phyloP scores from a whole-genome alignment of 2,888 invertebrate genomes.

The Hoplodrina ambigua region DNA sequence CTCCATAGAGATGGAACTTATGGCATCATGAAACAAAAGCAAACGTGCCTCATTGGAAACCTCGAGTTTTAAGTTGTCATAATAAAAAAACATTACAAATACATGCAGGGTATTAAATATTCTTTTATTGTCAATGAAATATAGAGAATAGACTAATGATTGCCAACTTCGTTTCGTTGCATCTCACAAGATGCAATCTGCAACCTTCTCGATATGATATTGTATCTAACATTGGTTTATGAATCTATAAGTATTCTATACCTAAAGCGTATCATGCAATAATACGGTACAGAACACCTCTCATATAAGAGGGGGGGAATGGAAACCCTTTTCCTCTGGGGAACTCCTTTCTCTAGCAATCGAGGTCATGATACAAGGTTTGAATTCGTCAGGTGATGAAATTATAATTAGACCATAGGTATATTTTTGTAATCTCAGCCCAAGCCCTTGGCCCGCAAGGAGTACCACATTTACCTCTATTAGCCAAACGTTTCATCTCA shows the following conservation, averaged over 20 bases:
- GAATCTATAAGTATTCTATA: background rate
- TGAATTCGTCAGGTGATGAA: background rate
- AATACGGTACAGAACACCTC: background rate
- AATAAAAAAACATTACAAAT: no score
- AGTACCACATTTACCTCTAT: constrained; percentile 7
- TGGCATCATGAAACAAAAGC: constrained; percentile 15
- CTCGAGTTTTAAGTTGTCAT: background rate
- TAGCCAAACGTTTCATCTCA: constrained; percentile 44
- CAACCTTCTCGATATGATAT: no score
- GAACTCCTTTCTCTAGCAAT: background rate
- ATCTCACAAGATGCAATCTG: background rate
- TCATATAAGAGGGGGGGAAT: background rate
- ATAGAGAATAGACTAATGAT: background rate
- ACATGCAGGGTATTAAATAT: background rate
- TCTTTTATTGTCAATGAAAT: background rate
- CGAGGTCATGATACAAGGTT: background rate
- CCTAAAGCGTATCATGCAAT: no score
- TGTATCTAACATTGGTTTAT: background rate
- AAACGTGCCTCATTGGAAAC: background rate
- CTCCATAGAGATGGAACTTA: background rate
- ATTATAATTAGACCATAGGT: background rate
- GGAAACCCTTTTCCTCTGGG: background rate
- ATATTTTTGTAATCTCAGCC: constrained; percentile 2
- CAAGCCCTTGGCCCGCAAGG: constrained; percentile 40
- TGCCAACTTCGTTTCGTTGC: background rate